These are phyloP conservation scores for Halictus ligatus DNA, from an alignment of 2,888 invertebrate species.

Conservation along the genomic window DNA sequence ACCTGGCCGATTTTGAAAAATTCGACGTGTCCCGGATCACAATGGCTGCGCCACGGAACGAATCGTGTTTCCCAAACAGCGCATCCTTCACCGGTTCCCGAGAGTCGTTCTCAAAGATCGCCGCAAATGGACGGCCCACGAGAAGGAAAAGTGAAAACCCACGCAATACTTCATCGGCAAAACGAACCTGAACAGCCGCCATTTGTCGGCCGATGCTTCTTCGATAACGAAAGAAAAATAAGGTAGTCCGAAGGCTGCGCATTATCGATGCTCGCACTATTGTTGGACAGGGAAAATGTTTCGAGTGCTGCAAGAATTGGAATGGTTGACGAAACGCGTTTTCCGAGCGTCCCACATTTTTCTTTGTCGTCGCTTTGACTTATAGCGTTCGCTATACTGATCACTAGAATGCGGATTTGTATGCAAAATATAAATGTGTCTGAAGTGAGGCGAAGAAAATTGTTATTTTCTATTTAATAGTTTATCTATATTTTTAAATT, in stretches of 20 bases:
- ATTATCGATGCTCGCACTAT: constrained; percentile 38
- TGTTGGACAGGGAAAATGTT: constrained; percentile 16
- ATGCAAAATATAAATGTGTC: too few relatives aligned
- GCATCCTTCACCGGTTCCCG: constrained; percentile 57
- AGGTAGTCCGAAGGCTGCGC: constrained; percentile 17
- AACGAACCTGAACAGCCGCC: constrained; percentile 46
- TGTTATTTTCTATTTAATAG: neutral
- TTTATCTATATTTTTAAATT: neutral
- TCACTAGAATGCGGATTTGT: neutral
- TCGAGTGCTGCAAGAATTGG: neutral
- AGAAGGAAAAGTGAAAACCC: constrained; percentile 66
- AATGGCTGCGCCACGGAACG: constrained; percentile 69
- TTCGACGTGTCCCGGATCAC: constrained; percentile 55
- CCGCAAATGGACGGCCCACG: constrained; percentile 49
- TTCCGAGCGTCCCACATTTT: neutral
- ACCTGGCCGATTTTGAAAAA: constrained; percentile 71
- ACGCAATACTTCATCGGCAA: constrained; percentile 67
- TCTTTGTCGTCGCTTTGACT: neutral
- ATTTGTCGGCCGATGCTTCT: constrained; percentile 63
- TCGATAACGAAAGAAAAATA: constrained; percentile 64
- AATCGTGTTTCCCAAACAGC: constrained; percentile 75
- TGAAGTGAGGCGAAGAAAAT: neutral
- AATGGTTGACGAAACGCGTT: constrained; percentile 5
- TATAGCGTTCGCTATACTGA: neutral
- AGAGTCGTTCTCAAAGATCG: constrained; percentile 46